Evolutionary conservation across 23 tunicate species (phyloP), one percentile per base, ranked within the genome.

Genomic region (Trididemnum nubilum): DNA sequence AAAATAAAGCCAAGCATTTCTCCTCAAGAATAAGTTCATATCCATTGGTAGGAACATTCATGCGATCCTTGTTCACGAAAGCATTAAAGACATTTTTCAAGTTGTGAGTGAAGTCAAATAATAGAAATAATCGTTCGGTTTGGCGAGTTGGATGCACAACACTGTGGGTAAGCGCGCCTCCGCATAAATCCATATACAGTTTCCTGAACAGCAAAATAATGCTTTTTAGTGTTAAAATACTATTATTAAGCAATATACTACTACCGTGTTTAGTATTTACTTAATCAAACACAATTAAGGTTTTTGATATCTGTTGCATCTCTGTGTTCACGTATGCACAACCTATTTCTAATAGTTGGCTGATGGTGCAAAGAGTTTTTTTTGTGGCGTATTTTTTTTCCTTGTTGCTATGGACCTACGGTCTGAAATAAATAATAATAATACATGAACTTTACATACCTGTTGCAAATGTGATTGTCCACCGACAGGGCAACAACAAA

Each of bases 1-100:
- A n/a, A n/a, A n/a, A n/a, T n/a, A n/a, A n/a, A n/a, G n/a, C n/a
- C n/a, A n/a, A n/a, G n/a, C n/a, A 69, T 31, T 36, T 29, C 23
- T 30, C 9, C 5, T 12, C 75, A 69, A 69, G 7, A 31, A 69
- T 5, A 2, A 4, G 37, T 69, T 69, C 39, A 69, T 7, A 69
- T 18, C 39, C 39, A 32, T 31, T 30, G 5, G 75, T 69, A 7
- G 75, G 75, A 33, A 69, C 23, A n/a, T 32, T 12, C 75, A 69
- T 69, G 2, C 75, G 38, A 31, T 7, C 39, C 23, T 69, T 69
- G 37, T 31, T 30, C 7, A 69, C 23, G 2, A 32, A 69, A 5
- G 3, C 23, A 69, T 69, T 69, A 39, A 69, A 69, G 23, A 69
- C 33, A 32, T 69, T 69, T 69, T 69, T 69, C 38, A 29, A 32